Evolutionary conservation across 2,888 invertebrate species (phyloP), one percentile per base, ranked within the genome.

Genomic region (Anodontia alba): DNA sequence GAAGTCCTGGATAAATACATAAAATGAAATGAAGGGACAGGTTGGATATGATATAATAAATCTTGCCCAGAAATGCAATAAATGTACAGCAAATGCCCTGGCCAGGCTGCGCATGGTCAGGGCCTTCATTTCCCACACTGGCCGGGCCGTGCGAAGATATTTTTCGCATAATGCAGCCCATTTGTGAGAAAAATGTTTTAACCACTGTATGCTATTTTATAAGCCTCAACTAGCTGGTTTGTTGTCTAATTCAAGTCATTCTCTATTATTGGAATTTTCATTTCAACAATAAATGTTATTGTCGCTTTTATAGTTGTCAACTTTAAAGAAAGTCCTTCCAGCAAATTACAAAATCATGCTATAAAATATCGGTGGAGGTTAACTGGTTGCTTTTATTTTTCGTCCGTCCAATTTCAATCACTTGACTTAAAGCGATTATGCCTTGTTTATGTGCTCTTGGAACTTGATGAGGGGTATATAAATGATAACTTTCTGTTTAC

Each of bases 401-500:
- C 57, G 68, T 62, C 46, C 49, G 67, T 31, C 31, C 78, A 68
- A 72, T 71, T 72, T 78, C 62, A 46, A 74, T 68, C 76, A 73
- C 78, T 82, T 73, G 73, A 76, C 54, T 79, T 42, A 79, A 74
- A 76, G 71, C 49, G 46, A 46, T 23, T n/a, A 51, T 78, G 78
- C 68, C 70, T 77, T 62, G 20, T 83, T 83, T 76, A 83, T 78
- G 69, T 51, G 79, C 57, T 69, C 69, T 78, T 54, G 38, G 68
- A 73, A 73, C 78, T 78, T 73, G 70, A 68, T 43, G 76, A 76
- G 51, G 69, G 70, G 73, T 77, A 80, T 71, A 54, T 74, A 73
- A 80, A 83, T 62, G 80, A 83, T 81, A 83, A 80, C 78, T 76
- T 76, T 78, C 73, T 71, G 69, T 85, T 83, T 85, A 73, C 83